Conservation (phyloP, 2,797 vertebrate species). For the Craterocephalus amniculus region DNA sequence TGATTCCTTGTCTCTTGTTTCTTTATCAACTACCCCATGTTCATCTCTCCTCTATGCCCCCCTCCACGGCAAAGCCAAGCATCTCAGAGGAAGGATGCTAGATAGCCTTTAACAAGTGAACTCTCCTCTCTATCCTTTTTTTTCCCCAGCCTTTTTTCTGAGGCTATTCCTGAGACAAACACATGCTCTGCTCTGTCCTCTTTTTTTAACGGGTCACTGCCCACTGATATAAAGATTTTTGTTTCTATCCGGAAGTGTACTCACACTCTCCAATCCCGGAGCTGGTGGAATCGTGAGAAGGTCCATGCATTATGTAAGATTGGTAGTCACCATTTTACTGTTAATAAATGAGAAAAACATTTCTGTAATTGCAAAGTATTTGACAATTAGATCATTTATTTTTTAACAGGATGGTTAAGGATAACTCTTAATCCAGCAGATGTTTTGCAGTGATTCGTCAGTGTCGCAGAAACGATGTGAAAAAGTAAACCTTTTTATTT, state of each 20-base stretch:
- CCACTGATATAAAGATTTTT: slow-evolving; percentile 38
- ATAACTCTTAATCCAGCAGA: slow-evolving; percentile 31
- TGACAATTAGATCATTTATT: slow-evolving; percentile 14
- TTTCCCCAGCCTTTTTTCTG: slow-evolving; percentile 38
- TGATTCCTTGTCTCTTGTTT: slow-evolving; percentile 37
- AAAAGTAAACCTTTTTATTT: slow-evolving; percentile 44
- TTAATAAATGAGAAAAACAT: not conserved
- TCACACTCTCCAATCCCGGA: slow-evolving; percentile 22
- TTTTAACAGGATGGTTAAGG: slow-evolving; percentile 9
- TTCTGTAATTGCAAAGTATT: not conserved
- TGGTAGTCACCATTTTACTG: slow-evolving; percentile 1
- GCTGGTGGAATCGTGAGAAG: slow-evolving; percentile 19
- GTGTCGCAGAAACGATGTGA: slow-evolving; percentile 32
- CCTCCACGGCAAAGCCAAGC: slow-evolving; percentile 48
- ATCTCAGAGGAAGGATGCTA: slow-evolving; percentile 54
- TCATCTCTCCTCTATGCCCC: not conserved
- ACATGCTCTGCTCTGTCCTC: slow-evolving; percentile 63
- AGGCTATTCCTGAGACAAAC: slow-evolving; percentile 60
- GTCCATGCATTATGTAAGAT: slow-evolving; percentile 34
- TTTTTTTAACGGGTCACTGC: slow-evolving; percentile 52
- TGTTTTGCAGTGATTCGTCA: slow-evolving; percentile 40
- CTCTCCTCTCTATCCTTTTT: slow-evolving; percentile 32
- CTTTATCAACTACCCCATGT: slow-evolving; percentile 23
- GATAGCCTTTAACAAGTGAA: slow-evolving; percentile 61
- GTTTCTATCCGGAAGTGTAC: slow-evolving; percentile 40